Evolutionary conservation across 2,797 vertebrate genomes (phyloP).

Genomic region (Hydrocynus forskahlii): DNA sequence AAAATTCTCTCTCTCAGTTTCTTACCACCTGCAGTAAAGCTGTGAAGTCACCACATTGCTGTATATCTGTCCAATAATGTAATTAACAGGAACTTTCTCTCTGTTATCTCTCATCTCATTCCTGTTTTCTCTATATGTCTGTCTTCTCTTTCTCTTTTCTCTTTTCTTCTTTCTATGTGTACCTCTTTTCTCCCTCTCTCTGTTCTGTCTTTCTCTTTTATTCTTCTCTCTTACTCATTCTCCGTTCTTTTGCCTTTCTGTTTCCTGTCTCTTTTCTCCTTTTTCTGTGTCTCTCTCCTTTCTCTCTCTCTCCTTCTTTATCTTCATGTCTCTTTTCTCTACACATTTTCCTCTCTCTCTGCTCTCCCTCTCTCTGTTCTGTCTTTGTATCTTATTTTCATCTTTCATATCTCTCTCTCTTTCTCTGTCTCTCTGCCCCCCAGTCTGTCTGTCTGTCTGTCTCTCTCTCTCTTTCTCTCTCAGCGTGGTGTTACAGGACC

Average conservation of each 20-base stretch:
- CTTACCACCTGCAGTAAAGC: conserved; percentile 42
- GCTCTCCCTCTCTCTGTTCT: too few relatives aligned
- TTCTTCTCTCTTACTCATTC: too few relatives aligned
- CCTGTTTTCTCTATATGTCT: neutral
- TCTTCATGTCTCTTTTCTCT: too few relatives aligned
- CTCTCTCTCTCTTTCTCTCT: conserved; percentile 27
- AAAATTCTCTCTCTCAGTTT: neutral
- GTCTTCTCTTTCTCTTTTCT: neutral
- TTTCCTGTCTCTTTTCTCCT: too few relatives aligned
- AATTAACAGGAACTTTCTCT: conserved; percentile 40
- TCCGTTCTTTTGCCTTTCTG: too few relatives aligned
- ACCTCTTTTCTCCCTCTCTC: conserved; percentile 6
- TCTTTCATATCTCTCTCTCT: too few relatives aligned
- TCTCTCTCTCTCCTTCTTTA: too few relatives aligned
- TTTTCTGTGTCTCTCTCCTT: too few relatives aligned
- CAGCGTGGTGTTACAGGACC: conserved; percentile 61
- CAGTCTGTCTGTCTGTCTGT: neutral
- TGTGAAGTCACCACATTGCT: conserved; percentile 20
- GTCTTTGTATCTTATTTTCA: too few relatives aligned
- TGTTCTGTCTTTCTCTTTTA: neutral
- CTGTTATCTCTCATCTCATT: neutral
- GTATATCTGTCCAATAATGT: conserved; percentile 47
- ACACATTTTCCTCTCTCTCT: too few relatives aligned
- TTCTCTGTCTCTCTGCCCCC: too few relatives aligned
- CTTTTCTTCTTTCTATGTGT: neutral